phyloP scores from a whole-genome alignment of 1,140 invertebrate genomes.

The honey bee (Apis mellifera) region Amel_HAv3.1 CM009931.2:18452501-18453000 shows the following conservation, averaged over 20 bases:
- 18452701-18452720: slow-evolving; percentile 1
- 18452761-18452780: slow-evolving; percentile 6
- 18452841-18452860: background rate
- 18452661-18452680: background rate
- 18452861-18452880: background rate
- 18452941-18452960: background rate
- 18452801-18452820: slow-evolving; percentile 19
- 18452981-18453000: background rate
- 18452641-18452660: background rate
- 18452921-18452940: background rate
- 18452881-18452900: background rate
- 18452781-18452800: background rate
- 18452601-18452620: slow-evolving; percentile 16
- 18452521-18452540: background rate
- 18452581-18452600: background rate
- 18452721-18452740: background rate
- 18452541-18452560: background rate
- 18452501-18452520: background rate
- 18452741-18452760: slow-evolving; percentile 17
- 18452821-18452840: background rate
- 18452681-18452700: background rate
- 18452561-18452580: background rate
- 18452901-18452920: background rate
- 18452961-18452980: background rate
- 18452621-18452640: background rate